Evolutionary conservation across 2,888 invertebrate species (phyloP).

Genomic region (Tetropium fuscum): DNA sequence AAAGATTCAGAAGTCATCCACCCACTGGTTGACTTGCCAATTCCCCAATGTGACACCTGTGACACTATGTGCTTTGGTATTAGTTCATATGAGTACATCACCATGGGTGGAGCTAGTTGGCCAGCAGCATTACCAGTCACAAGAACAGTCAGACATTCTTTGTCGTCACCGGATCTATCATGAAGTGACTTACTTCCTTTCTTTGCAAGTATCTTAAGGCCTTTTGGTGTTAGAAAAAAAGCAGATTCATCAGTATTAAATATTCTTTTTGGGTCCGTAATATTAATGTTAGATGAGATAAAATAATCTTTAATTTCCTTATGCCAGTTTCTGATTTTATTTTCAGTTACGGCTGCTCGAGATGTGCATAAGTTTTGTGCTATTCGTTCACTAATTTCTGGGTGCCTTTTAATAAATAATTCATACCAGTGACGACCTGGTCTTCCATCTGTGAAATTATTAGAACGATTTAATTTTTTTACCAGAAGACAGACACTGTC

Average conservation of each 20-base stretch:
- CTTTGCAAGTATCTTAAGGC: background rate
- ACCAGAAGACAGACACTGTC: slow-evolving; percentile 28
- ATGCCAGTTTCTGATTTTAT: background rate
- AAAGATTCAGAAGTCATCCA: slow-evolving; percentile 33
- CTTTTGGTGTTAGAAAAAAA: slow-evolving; percentile 23
- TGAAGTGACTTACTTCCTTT: slow-evolving; percentile 7
- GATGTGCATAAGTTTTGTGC: slow-evolving; percentile 19
- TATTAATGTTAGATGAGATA: background rate
- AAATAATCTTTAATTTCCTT: background rate
- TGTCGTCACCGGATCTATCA: slow-evolving; percentile 12
- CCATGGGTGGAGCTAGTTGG: background rate
- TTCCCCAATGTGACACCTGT: slow-evolving; percentile 26
- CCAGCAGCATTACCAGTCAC: slow-evolving; percentile 6
- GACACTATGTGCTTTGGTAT: slow-evolving; percentile 5
- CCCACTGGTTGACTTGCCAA: slow-evolving; percentile 31
- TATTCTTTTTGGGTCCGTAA: slow-evolving; percentile 33
- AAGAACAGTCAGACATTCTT: slow-evolving; percentile 20
- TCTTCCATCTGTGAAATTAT: slow-evolving; percentile 20
- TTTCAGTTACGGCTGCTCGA: background rate
- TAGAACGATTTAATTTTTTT: slow-evolving; percentile 20
- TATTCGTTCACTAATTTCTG: slow-evolving; percentile 22
- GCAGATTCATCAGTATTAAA: slow-evolving; percentile 29
- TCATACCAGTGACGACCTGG: slow-evolving; percentile 31
- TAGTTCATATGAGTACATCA: slow-evolving; percentile 11
- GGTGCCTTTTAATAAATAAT: slow-evolving; percentile 23